phyloP scores from a whole-genome alignment of 1,140 invertebrate genomes.

The Panagrolaimus sp. region DNA sequence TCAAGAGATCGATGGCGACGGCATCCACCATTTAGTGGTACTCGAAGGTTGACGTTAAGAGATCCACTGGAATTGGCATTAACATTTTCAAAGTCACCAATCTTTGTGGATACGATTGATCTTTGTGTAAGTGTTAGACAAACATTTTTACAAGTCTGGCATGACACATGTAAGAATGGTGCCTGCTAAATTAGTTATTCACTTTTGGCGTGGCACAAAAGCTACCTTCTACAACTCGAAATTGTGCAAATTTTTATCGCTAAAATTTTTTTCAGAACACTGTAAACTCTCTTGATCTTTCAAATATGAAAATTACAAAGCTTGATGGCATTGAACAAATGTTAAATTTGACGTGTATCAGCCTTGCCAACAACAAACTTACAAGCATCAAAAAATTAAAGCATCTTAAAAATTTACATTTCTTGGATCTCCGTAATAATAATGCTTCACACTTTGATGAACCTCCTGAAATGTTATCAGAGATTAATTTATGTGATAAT shows the following conservation, averaged over 20 bases:
- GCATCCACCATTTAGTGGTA: conserved; percentile 18
- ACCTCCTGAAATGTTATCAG: conserved; percentile 21
- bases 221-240: too few relatives aligned
- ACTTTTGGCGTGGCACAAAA: too few relatives aligned
- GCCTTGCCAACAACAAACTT: conserved; percentile 27
- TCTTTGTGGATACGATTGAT: conserved; percentile 26
- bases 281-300: conserved; percentile 28
- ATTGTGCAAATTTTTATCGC: conserved; percentile 1
- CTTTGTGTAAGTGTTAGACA: conserved; percentile 29
- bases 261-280: conserved; percentile 15
- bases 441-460: conserved; percentile 36
- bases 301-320: conserved; percentile 25
- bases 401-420: conserved; percentile 19
- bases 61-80: conserved; percentile 36
- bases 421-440: conserved; percentile 23
- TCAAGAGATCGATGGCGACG: conserved; percentile 20
- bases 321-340: conserved; percentile 29
- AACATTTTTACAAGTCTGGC: too few relatives aligned
- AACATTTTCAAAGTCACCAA: conserved; percentile 20
- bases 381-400: conserved; percentile 24
- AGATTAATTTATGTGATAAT: conserved; percentile 24
- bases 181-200: too few relatives aligned
- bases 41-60: conserved; percentile 15
- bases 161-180: too few relatives aligned
- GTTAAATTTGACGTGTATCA: conserved; percentile 20